Evolutionary conservation across 2,797 vertebrate genomes (phyloP).

Genomic region (Catostomus latipinnis): DNA sequence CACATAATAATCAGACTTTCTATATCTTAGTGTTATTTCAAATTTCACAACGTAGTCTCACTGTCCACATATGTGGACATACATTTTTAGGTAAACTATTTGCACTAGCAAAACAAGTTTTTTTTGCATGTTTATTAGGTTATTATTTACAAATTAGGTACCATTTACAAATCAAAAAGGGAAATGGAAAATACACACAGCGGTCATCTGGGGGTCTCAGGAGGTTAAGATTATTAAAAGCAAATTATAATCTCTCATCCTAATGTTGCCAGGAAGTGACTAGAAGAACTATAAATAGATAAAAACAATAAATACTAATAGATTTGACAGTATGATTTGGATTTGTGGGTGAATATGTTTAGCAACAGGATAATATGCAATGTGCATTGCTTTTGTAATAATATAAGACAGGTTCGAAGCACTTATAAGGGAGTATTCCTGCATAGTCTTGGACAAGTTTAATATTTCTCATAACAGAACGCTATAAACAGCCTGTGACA

Average conservation of each 20-base stretch:
- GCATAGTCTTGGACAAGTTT: neutral
- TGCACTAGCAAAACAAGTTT: too few species aligned
- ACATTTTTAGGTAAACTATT: too few species aligned
- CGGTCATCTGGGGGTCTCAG: too few species aligned
- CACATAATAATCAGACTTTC: too few species aligned
- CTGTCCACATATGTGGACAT: too few species aligned
- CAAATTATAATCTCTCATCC: neutral
- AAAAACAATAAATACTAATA: neutral
- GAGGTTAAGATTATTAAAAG: neutral
- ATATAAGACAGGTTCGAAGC: neutral
- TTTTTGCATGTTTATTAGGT: too few species aligned
- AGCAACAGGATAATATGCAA: neutral
- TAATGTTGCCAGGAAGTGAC: neutral
- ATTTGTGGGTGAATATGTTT: neutral
- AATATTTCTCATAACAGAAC: neutral
- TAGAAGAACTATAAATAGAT: neutral
- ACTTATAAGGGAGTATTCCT: slow-evolving; percentile 9
- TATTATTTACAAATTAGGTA: too few species aligned
- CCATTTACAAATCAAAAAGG: too few species aligned
- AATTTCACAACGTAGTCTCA: too few species aligned
- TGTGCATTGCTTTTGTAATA: neutral
- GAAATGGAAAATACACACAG: too few species aligned
- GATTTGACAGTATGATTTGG: neutral
- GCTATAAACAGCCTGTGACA: slow-evolving; percentile 12
- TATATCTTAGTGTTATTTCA: too few species aligned